Evolutionary conservation across 2,113 vertebrate genomes (phyloP).

Genomic region (Hydrochoerus hydrochaeris): DNA sequence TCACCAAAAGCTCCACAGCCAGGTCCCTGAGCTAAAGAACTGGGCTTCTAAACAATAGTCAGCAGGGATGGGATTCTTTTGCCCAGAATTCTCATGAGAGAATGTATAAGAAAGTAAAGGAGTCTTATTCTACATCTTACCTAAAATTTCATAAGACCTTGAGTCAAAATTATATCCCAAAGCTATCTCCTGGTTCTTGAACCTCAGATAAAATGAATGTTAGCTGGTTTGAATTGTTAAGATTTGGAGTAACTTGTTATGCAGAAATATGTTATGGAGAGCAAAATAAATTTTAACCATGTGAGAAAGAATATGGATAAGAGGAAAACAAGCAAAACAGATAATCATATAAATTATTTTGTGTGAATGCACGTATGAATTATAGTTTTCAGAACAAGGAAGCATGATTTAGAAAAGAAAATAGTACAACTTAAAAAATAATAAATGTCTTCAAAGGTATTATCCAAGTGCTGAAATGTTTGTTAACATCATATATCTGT

Average conservation of each 20-base stretch:
- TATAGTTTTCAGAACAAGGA: background rate
- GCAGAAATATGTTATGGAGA: background rate
- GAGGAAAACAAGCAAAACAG: background rate
- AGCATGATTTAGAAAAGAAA: background rate
- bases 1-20: background rate
- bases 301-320: background rate
- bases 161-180: background rate
- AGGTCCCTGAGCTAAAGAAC: accelerated
- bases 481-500: background rate
- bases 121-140: too few relatives aligned
- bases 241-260: background rate
- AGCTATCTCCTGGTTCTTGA: background rate
- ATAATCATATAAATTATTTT: background rate
- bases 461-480: background rate
- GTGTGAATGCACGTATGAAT: background rate
- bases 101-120: too few relatives aligned
- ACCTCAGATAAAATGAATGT: background rate
- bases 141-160: background rate
- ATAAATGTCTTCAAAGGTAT: background rate
- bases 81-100: background rate
- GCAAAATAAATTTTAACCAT: background rate
- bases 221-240: background rate
- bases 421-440: background rate
- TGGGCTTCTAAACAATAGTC: background rate
- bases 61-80: background rate